Conservation (phyloP, 2,113 vertebrate genomes). For the Salminus brasiliensis region DNA sequence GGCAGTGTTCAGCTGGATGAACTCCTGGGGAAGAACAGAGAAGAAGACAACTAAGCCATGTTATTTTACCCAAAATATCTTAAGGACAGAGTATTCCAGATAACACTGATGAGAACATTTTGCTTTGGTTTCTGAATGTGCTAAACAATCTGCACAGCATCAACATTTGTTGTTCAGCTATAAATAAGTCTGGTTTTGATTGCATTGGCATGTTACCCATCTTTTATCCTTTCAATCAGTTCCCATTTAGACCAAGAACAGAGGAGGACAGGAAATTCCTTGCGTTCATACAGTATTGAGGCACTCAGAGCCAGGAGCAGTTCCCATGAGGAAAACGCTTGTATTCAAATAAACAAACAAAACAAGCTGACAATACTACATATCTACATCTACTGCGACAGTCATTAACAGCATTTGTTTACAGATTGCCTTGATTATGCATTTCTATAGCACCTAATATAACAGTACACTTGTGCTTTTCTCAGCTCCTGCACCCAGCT, state of each 20-base stretch:
- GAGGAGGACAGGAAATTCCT: constrained; percentile 39
- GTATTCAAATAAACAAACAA: constrained; percentile 16
- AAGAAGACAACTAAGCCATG: neutral
- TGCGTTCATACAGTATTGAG: constrained; percentile 23
- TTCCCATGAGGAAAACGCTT: constrained; percentile 28
- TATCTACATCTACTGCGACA: too few relatives aligned
- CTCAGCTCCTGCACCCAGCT: neutral
- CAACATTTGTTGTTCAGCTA: neutral
- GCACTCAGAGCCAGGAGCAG: neutral
- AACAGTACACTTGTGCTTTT: neutral
- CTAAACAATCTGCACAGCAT: neutral
- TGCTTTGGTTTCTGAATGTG: neutral
- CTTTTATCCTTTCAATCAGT: constrained; percentile 32
- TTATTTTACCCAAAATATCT: neutral
- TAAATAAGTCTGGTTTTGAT: constrained; percentile 18
- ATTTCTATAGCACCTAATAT: neutral
- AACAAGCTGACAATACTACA: neutral
- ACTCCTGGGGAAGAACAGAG: neutral
- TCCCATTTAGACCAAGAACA: constrained; percentile 15
- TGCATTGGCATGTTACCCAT: constrained; percentile 24
- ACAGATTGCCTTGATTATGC: neutral
- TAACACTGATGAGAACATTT: neutral
- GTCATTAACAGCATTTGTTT: neutral
- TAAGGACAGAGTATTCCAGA: neutral
- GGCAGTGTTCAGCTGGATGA: neutral